Evolutionary conservation across 2,797 vertebrate genomes (phyloP), one percentile per base, ranked within the genome.

Genomic region (Molossus molossus): DNA sequence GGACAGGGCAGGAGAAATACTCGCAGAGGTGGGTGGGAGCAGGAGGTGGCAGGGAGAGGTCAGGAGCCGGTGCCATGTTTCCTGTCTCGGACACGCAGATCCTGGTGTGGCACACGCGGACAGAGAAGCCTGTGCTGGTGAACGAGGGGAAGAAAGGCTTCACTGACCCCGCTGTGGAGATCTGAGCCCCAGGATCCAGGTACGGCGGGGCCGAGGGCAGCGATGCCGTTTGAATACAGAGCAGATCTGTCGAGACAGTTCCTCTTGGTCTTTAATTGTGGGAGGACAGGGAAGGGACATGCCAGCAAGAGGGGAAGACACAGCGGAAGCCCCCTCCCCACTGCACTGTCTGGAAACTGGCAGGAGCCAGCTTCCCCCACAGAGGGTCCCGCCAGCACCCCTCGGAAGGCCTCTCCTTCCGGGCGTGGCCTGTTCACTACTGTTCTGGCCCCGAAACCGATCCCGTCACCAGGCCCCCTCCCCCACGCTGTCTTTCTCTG

Each of bases 111-210:
- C 99, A 99, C 97, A 99, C 99, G 0, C 99, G 99, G 98, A 99
- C 99, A 1, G 99, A 99, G 98, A 99, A 99, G 97, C 99, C 99
- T 0, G 99, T 99, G 97, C 99, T 99, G 95, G 99, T 99, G 94
- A 99, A 99, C 0, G 99, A 99, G 98, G 99, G 99, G 60, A 99
- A 99, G 98, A 99, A 99, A 98, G 99, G 99, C 98, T 99, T 99
- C 98, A 99, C 99, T 95, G 99, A 99, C 98, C 99, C 99, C 87
- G 99, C 99, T 0, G 98, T 99, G 98, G 99, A 99, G 99, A 99
- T 99, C 97, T 99, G 99, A 99, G 84, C 40, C 96, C 92, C 60
- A 67, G 85, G 53, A 94, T 10, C n/a, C 94, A 96, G 97, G 97
- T 98, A 97, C 12, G 76, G 53, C 11, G 1, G 64, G 58, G 75